These are phyloP conservation scores for Anabas testudineus DNA, from an alignment of 2,797 vertebrate genomes.

Conservation along the genomic window DNA sequence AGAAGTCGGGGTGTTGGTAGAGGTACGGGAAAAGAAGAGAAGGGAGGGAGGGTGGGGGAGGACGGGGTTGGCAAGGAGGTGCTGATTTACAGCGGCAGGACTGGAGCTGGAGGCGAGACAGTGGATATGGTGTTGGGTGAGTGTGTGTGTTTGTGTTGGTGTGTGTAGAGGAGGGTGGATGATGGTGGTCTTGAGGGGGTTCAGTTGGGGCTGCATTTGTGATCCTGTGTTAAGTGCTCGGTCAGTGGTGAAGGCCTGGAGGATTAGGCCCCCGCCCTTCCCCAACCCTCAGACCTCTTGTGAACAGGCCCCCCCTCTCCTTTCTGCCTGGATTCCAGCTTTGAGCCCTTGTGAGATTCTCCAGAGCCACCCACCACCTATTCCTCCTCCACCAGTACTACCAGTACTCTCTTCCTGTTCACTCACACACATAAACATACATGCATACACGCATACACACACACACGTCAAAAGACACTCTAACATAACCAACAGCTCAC, in stretches of 20 bases:
- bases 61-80: constrained; percentile 31
- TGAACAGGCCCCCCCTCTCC: constrained; percentile 57
- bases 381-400: constrained; percentile 57
- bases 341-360: constrained; percentile 78
- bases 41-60: neutral
- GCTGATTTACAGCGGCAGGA: constrained; percentile 60
- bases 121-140: constrained; percentile 36
- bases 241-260: constrained; percentile 76
- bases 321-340: constrained; percentile 72
- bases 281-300: constrained; percentile 52
- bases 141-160: constrained; percentile 44
- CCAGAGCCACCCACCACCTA: constrained; percentile 72
- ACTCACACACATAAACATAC: constrained; percentile 24
- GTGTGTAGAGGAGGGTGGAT: constrained; percentile 45
- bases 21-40: constrained; percentile 15
- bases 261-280: constrained; percentile 70
- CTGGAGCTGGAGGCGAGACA: constrained; percentile 34
- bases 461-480: constrained; percentile 65
- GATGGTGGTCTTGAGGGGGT: constrained; percentile 54
- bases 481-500: constrained; percentile 59
- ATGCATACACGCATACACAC: neutral
- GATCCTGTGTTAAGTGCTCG: constrained; percentile 80
- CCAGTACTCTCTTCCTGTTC: constrained; percentile 49
- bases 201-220: constrained; percentile 64
- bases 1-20: constrained; percentile 40